Base-by-base conservation (phyloP, 2,113 vertebrate genomes). In the Eidolon helvum region DNA sequence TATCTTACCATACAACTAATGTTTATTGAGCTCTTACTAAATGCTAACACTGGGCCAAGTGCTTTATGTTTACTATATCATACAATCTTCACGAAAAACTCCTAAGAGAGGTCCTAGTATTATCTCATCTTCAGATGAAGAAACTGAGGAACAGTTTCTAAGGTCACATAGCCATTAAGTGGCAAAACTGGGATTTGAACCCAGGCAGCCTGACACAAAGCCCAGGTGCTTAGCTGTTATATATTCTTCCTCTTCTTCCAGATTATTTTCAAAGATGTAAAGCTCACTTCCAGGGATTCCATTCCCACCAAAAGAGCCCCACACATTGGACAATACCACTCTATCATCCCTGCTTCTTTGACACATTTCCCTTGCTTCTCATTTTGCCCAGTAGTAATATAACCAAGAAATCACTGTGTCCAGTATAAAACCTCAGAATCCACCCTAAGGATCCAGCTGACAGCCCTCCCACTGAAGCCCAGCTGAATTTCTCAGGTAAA, bases 181-280 rank as follows among this genome's bases (percentile, higher is more conserved):
- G 65, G n/a, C 21, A 45, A 57, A 79, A 78, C 24, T 59, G 10
- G 66, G 40, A 90, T 93, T 69, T 83, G 68, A 92, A 79, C n/a
- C 11, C 22, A 66, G 30, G 72, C 61, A 75, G 53, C 53, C 33
- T 83, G 77, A 78, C 38, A 85, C 38, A 72, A 90, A 94, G 71
- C 19, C 71, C 35, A 50, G 40, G 10, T n/a, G 24, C 18, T 59
- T 71, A 88, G 21, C 55, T 59, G 43, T 43, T 72, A 61, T 9
- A 63, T n/a, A 87, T 15, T 91, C 33, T 90, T 80, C 53, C 48
- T 88, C 61, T 91, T 87, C n/a, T 78, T 93, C 91, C 30, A 22
- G 48, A 28, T 30, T 91, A 61, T 90, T 87, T 90, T 55, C 30
- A 85, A 65, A 97, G 61, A 82, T 7, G 0, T 74, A 26, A 96